Percentiles rank a stretch among this genome's conserved stretches.
phyloP scores from a whole-genome alignment of 64 coral and sea anemone species.

The Actinia tenebrosa region DNA sequence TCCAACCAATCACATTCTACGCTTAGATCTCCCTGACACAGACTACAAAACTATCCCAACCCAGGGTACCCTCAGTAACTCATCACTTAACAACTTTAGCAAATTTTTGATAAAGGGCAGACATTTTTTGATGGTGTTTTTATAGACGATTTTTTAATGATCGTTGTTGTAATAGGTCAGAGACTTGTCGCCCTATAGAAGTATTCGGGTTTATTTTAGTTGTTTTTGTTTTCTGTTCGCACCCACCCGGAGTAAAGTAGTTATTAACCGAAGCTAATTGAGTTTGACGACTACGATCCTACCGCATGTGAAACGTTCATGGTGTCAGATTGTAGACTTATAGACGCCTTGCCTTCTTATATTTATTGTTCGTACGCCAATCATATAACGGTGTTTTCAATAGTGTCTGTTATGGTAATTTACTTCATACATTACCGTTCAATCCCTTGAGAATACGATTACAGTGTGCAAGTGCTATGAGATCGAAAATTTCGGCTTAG shows the following conservation, averaged over 20 bases:
- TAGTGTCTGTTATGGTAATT: slow-evolving; percentile 61
- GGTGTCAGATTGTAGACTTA: slow-evolving; percentile 46
- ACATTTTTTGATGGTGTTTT: background rate
- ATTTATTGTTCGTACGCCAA: slow-evolving; percentile 56
- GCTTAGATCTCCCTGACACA: slow-evolving; percentile 12
- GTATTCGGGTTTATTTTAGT: background rate
- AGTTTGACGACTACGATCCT: slow-evolving; percentile 40
- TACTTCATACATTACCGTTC: slow-evolving; percentile 25
- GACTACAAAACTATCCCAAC: background rate
- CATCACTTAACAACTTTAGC: background rate
- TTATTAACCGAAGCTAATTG: slow-evolving; percentile 27
- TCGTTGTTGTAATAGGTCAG: background rate
- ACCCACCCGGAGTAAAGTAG: slow-evolving; percentile 6
- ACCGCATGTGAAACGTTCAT: slow-evolving; percentile 22
- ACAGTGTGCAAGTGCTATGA: background rate
- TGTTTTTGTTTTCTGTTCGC: slow-evolving; percentile 11
- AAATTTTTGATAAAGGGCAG: background rate
- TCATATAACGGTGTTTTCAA: slow-evolving; percentile 38
- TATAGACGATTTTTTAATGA: background rate
- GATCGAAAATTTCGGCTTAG: slow-evolving; percentile 19
- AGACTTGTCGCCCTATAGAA: slow-evolving; percentile 27
- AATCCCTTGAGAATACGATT: background rate
- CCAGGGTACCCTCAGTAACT: background rate
- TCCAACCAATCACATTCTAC: background rate
- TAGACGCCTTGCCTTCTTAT: slow-evolving; percentile 35